Evolutionary conservation across 1,140 invertebrate genomes (phyloP), one percentile per base, ranked within the genome.

Genomic region (Halyomorpha halys): DNA sequence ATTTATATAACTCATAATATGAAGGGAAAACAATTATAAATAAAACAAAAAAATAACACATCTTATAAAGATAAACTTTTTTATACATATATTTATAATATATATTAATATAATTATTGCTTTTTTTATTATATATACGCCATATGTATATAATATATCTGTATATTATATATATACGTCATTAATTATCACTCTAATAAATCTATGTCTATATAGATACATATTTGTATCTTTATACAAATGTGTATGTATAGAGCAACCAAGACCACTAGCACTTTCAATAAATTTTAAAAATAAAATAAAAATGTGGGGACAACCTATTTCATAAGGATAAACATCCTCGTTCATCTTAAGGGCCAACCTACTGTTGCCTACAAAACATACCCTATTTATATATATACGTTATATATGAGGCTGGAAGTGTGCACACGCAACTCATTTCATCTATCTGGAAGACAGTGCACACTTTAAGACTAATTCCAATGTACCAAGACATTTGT

Each of bases 11-110:
- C 23, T 19, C 47, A 49, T 49, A 56, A 19, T 56, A 56, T 23
- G 18, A 56, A 56, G 53, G 23, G 21, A 56, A 56, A 56, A 56
- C 23, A 25, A 23, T 56, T 23, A 23, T 56, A 56, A 56, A 23
- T 56, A 56, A 56, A 56, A 49, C 47, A n/a, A 49, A 49, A 49
- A 25, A 56, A 56, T 30, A 53, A 53, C 51, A 53, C 19, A 23
- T 56, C 53, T 56, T 56, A 56, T 56, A 56, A 56, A 56, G 53
- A 56, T 56, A 56, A 23, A 56, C 23, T 56, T 56, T 56, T 56
- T 56, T 56, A 56, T 56, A 56, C 53, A 56, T 56, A 56, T 56
- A 23, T 56, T 56, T 56, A 56, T 56, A 56, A 56, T 56, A 56
- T 56, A 56, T 25, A 56, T 56, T 56, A 49, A 18, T 19, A 19